A percentile compares a stretch with the other conserved stretches of the same genome.
Conservation (phyloP, 1,140 invertebrate genomes). For the Nomia melanderi region DNA sequence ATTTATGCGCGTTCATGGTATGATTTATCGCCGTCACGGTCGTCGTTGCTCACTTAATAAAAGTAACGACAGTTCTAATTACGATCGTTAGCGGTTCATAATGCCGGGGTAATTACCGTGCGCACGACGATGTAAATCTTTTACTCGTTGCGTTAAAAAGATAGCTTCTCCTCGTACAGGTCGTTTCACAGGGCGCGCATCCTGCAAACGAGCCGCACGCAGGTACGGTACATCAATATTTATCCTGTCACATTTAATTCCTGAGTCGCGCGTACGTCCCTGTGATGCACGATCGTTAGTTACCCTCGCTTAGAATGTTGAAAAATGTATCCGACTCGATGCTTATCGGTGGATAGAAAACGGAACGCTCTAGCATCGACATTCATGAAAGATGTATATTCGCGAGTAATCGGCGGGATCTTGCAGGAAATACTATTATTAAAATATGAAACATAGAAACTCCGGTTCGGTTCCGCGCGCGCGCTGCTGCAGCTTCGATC, state of each 20-base stretch:
- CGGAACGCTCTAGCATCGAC: background rate
- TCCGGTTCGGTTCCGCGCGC: too few relatives aligned
- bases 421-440: background rate
- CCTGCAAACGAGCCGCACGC: background rate
- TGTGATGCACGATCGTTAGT: too few relatives aligned
- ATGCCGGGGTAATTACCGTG: conserved; percentile 26
- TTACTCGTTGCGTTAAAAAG: conserved; percentile 16
- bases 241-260: too few relatives aligned
- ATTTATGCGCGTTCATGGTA: conserved; percentile 33
- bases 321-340: too few relatives aligned
- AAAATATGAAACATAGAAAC: background rate
- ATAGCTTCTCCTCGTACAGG: background rate
- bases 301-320: too few relatives aligned
- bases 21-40: conserved; percentile 44
- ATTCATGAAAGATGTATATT: background rate
- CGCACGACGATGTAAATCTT: conserved; percentile 32
- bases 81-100: conserved; percentile 42
- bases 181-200: background rate
- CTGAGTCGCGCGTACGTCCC: too few relatives aligned
- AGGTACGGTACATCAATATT: background rate
- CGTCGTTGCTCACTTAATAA: conserved; percentile 36
- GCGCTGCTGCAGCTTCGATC: background rate
- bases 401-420: background rate
- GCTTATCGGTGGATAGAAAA: too few relatives aligned
- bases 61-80: conserved; percentile 50